phyloP scores from a whole-genome alignment of 2,113 vertebrate species.

The Pluvianellus socialis region DNA sequence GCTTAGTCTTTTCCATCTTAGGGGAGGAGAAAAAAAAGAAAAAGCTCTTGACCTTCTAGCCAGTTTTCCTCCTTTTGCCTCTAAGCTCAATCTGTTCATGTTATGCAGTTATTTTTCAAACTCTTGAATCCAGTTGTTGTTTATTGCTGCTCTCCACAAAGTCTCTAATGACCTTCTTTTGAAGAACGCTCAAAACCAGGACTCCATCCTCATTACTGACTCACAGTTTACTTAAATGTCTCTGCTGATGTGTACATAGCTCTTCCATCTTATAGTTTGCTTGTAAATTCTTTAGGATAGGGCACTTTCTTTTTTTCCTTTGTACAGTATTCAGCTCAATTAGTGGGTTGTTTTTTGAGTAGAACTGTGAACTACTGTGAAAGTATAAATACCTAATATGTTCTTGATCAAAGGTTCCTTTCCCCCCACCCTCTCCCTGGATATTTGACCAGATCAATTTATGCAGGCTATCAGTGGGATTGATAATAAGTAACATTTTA shows the following conservation, averaged over 20 bases:
- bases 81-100: background rate
- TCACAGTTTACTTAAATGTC: background rate
- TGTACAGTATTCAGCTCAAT: background rate
- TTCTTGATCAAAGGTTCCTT: slow-evolving; percentile 23
- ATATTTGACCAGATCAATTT: background rate
- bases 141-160: background rate
- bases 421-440: background rate
- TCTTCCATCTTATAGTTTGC: background rate
- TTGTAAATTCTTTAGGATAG: background rate
- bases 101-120: background rate
- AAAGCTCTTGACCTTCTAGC: background rate
- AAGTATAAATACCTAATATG: background rate
- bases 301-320: background rate
- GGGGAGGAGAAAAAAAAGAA: background rate
- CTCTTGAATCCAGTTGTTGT: background rate
- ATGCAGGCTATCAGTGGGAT: background rate
- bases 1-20: background rate
- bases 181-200: background rate
- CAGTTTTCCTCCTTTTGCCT: background rate
- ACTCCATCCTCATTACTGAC: background rate
- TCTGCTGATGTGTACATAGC: background rate
- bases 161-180: background rate
- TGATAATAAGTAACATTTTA: slow-evolving; percentile 1
- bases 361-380: background rate
- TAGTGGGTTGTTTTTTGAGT: background rate